Percentiles rank a stretch among this genome's conserved stretches.
phyloP scores from a whole-genome alignment of 2,113 vertebrate genomes.

The Bubo bubo region DNA sequence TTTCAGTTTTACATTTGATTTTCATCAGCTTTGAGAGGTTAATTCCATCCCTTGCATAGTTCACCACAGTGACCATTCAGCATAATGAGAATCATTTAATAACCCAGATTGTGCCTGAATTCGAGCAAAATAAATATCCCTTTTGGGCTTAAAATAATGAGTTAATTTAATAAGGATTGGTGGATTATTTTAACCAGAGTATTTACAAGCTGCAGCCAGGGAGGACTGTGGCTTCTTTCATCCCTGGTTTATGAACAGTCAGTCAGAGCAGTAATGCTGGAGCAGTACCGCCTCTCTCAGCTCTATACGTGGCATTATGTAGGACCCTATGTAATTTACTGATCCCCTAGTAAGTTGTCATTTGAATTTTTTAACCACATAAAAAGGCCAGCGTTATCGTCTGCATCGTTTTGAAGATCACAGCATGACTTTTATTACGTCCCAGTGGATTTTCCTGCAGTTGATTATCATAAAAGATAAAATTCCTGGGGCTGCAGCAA shows the following conservation, averaged over 20 bases:
- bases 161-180: not conserved
- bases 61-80: not conserved
- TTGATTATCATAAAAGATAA: not conserved
- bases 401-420: not conserved
- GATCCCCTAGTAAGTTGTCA: not conserved
- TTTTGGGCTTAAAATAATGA: not conserved
- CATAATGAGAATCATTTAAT: not conserved
- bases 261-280: not conserved
- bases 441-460: not conserved
- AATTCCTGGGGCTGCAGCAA: not conserved
- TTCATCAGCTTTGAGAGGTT: not conserved
- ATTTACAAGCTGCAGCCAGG: not conserved
- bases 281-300: not conserved
- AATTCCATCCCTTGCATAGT: not conserved
- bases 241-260: not conserved
- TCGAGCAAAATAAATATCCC: not conserved
- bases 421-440: not conserved
- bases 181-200: not conserved
- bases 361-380: not conserved
- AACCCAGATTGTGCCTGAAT: not conserved
- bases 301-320: accelerated
- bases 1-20: not conserved
- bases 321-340: not conserved
- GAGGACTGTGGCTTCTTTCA: not conserved
- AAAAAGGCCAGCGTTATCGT: not conserved